Evolutionary conservation across 2,797 vertebrate genomes (phyloP), one percentile per base, ranked within the genome.

Genomic region (Anguilla megastoma): DNA sequence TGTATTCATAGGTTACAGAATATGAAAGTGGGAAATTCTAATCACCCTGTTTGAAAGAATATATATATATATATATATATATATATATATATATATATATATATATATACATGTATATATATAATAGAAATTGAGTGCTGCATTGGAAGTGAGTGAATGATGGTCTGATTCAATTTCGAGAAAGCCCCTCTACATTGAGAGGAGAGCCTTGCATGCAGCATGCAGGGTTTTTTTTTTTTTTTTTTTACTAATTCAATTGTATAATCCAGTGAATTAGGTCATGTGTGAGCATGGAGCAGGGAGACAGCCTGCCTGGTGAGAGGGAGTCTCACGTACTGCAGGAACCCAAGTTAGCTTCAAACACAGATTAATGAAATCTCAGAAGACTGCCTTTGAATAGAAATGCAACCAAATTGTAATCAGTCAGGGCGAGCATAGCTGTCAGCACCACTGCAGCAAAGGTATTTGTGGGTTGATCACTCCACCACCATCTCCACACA

Each of bases 341-440:
- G 80, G 36, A 84, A 83, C 76, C 36, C 18, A 63, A 83, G 85
- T 86, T 84, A 89, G 85, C n/a, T 27, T 69, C 52, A 66, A 87
- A 71, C 63, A 79, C 80, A 76, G 80, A 86, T 87, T 89, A 89
- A 89, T 89, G 80, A 63, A 87, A 85, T 85, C 52, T 85, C 82
- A 16, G n/a, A 56, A 87, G 82, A 45, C 86, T 54, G 45, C 63
- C 66, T 85, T 76, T 85, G 82, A 87, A 76, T 85, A 79, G 27
- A 89, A 87, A 56, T 45, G 86, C 84, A 89, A 74, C 30, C n/a
- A 54, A 87, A 84, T 66, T 87, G 82, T 69, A 89, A 87, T 89
- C 88, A 79, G 79, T 89, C 88, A 89, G 63, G 50, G 63, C 54
- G 52, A 63, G 33, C 9, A 3, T 18, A 52, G 63, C 88, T 89